A percentile compares a stretch with the other conserved stretches of the same genome.
phyloP scores from a whole-genome alignment of 2,888 invertebrate species.

The Epicampocera succincta region DNA sequence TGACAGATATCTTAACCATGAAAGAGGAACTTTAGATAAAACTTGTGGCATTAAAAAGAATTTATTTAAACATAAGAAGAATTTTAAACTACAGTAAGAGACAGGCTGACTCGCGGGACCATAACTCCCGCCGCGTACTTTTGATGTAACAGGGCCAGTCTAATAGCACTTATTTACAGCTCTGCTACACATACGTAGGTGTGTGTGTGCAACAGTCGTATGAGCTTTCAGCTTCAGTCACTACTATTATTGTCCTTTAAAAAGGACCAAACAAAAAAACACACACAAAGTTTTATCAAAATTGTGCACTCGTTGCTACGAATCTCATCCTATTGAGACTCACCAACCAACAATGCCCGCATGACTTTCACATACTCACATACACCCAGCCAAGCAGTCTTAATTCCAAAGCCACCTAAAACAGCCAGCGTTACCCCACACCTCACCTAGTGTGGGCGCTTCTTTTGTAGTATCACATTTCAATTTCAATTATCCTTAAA shows the following conservation, averaged over 20 bases:
- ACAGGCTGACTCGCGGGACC: no score
- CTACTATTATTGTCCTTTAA: neutral
- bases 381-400: neutral
- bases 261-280: constrained; percentile 43
- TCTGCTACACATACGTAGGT: neutral
- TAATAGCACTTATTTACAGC: neutral
- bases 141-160: no score
- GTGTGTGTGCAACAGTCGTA: constrained; percentile 33
- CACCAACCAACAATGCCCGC: constrained; percentile 27
- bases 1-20: no score
- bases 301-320: constrained; percentile 64
- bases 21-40: no score
- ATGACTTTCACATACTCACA: neutral
- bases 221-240: constrained; percentile 18
- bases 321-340: constrained; percentile 59
- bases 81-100: no score
- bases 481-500: constrained; percentile 69
- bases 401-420: constrained; percentile 21
- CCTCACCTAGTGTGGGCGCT: neutral
- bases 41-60: no score
- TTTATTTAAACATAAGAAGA: no score
- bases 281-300: no score
- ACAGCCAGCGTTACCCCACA: constrained; percentile 23
- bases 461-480: constrained; percentile 52
- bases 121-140: no score